phyloP scores from a whole-genome alignment of 2,113 vertebrate genomes.

The Grantiella picta region DNA sequence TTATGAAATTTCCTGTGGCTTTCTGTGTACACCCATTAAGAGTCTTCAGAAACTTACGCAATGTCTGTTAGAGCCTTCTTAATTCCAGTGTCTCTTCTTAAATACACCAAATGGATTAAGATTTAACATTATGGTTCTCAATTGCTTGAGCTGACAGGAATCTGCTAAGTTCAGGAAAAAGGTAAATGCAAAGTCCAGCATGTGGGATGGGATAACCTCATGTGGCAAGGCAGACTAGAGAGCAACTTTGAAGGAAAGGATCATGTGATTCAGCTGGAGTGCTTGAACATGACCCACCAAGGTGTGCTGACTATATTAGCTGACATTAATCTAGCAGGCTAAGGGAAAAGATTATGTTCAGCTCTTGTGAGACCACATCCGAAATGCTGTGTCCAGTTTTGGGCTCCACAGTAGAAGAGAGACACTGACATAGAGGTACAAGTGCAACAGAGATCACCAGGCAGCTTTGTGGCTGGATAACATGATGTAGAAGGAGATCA shows the following conservation, averaged over 20 bases:
- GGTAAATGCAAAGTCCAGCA: neutral
- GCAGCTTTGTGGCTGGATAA: neutral
- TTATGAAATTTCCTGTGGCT: neutral
- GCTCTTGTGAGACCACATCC: neutral
- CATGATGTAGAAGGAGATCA: neutral
- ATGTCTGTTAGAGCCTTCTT: neutral
- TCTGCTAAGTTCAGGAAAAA: neutral
- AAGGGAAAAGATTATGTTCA: neutral
- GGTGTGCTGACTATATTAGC: neutral
- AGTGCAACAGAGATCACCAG: neutral
- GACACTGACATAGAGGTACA: neutral
- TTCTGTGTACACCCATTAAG: neutral
- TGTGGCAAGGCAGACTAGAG: neutral
- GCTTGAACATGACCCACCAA: neutral
- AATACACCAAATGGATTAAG: neutral
- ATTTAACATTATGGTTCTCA: neutral
- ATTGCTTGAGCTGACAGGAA: neutral
- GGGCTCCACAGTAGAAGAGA: neutral
- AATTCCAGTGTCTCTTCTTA: neutral
- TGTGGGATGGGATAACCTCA: neutral
- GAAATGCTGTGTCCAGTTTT: neutral
- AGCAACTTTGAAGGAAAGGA: neutral
- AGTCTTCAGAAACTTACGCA: neutral
- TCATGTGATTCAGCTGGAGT: neutral
- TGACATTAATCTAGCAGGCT: neutral